Conservation (phyloP, 2,888 invertebrate genomes). For the Epistrophella euchroma region DNA sequence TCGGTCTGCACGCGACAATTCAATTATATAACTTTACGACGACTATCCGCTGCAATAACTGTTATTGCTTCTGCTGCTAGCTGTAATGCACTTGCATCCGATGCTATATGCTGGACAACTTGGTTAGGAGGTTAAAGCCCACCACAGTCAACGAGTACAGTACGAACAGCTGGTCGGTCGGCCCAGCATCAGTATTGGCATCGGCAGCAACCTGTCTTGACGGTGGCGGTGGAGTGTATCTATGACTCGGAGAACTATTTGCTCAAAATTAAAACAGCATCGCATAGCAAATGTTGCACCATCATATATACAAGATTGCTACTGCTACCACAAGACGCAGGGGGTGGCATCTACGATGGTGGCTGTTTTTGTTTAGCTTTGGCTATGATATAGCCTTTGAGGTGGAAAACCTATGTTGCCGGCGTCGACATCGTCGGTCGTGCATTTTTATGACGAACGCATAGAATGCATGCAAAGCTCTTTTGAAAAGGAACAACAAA, state of each 20-base stretch:
- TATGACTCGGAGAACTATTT: constrained; percentile 51
- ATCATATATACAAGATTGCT: constrained; percentile 30
- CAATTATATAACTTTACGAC: constrained; percentile 75
- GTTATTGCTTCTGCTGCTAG: constrained; percentile 9
- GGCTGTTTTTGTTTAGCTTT: constrained; percentile 1
- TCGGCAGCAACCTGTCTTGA: constrained; percentile 39
- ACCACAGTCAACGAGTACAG: constrained; percentile 43
- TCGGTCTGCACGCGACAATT: constrained; percentile 71
- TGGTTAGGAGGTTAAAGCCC: constrained; percentile 70
- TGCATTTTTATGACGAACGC: constrained; percentile 49
- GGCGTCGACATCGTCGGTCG: constrained; percentile 4
- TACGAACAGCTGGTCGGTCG: constrained; percentile 60
- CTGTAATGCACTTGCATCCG: constrained; percentile 40
- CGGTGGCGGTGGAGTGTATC: background rate
- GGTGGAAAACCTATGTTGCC: constrained; percentile 47
- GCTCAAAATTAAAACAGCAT: constrained; percentile 70
- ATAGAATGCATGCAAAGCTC: constrained; percentile 58
- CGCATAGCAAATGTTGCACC: constrained; percentile 57
- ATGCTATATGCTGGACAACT: constrained; percentile 59
- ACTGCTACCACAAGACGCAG: constrained; percentile 23
- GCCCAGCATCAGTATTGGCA: constrained; percentile 4
- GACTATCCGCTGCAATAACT: constrained; percentile 19
- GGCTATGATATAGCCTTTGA: constrained; percentile 58
- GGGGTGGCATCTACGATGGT: constrained; percentile 27
- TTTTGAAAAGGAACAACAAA: constrained; percentile 18